Base-by-base conservation (phyloP, 1,140 invertebrate species). In the Adelges cooleyi region DNA sequence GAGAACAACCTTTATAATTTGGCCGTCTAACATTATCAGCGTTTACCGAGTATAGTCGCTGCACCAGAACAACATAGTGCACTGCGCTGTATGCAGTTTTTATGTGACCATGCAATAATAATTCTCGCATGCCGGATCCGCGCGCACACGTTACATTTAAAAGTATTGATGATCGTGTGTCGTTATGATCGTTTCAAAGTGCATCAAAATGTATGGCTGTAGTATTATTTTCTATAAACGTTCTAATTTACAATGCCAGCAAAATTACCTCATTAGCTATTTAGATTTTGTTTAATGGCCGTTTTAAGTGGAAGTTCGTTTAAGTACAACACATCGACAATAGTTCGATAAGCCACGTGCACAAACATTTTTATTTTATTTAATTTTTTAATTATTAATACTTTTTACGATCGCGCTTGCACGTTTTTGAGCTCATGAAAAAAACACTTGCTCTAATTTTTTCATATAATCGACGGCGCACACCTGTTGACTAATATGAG, bases 241-340 rank as follows among this genome's bases (percentile, higher is more conserved):
- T 27, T 9, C 22, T 27, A 59, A 13, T 59, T 42, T 11, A 17
- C 53, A 44, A 44, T 18, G 27, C n/a, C n/a, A n/a, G 27, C 17
- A 25, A 40, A 44, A 59, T 59, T 59, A 44, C 53, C 38, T 59
- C 38, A 44, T 59, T 54, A 54, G 8, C 20, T n/a, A 23, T 54
- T 54, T 54, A 54, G 52, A 54, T 44, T 59, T 59, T n/a, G n/a
- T n/a, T 59, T 59, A 42, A 59, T 59, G 18, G 53, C 40, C n/a
- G 22, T n/a, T 59, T n/a, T 59, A 18, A 59, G 38, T 44, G 38
- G 36, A 27, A 59, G 18, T 17, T 3, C 40, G 20, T 62, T 62
- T 62, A 48, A 62, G 56, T 48, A 22, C 25, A 62, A 46, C 10
- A 25, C n/a, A n/a, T 33, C 29, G 29, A 33, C 29, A 33, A 33